Percentiles rank a stretch among this genome's conserved stretches.
Conservation (phyloP, 2,888 invertebrate genomes). For the Rutpela maculata region DNA sequence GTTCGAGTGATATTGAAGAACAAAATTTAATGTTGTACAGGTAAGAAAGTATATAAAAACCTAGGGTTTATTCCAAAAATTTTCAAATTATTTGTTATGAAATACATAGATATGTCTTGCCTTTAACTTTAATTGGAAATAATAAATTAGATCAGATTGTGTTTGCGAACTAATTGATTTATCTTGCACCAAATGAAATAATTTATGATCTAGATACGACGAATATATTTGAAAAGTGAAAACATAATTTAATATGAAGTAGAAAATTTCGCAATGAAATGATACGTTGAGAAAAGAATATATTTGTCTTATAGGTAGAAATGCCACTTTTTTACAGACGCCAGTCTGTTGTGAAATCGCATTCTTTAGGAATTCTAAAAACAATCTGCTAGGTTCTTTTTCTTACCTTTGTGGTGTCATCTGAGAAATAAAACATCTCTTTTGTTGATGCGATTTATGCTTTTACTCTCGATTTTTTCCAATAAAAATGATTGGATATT, state of each 20-base stretch:
- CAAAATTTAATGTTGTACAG: constrained; percentile 61
- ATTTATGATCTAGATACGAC: no score
- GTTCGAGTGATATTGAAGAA: constrained; percentile 61
- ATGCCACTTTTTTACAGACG: background rate
- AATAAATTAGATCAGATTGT: background rate
- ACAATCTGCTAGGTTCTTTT: background rate
- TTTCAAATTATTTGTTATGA: background rate
- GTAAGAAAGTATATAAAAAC: constrained; percentile 40
- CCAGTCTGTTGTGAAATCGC: background rate
- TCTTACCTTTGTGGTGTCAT: background rate
- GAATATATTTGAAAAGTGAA: no score
- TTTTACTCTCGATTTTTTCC: no score
- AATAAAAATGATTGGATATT: no score
- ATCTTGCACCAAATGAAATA: no score
- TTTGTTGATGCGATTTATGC: no score
- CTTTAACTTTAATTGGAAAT: background rate
- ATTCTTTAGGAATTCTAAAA: background rate
- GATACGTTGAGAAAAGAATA: background rate
- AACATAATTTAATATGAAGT: no score
- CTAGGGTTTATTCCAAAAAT: background rate
- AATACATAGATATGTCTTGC: no score
- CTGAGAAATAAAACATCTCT: no score
- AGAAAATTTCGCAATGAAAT: no score
- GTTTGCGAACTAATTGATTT: no score
- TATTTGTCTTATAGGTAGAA: background rate